Evolutionary conservation across 2,113 vertebrate species (phyloP).

Genomic region (Quiscalus mexicanus): DNA sequence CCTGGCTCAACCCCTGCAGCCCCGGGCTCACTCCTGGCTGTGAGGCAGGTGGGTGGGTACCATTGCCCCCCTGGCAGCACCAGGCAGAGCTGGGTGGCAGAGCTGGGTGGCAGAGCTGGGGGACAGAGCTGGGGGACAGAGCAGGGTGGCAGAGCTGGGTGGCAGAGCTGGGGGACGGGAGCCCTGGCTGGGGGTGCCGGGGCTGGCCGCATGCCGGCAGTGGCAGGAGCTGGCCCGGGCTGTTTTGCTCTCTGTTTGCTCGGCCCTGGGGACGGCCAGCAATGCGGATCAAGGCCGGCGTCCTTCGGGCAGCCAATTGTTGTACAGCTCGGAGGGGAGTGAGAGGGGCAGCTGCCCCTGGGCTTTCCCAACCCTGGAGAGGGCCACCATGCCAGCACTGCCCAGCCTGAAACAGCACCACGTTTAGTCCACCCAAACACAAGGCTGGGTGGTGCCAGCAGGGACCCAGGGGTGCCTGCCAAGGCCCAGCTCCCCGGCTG

Average conservation of each 20-base stretch:
- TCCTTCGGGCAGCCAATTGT: conserved; percentile 46
- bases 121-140: accelerated
- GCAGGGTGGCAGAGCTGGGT: accelerated
- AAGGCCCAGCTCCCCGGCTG: neutral
- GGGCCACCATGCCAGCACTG: neutral
- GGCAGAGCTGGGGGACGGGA: neutral
- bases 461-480: accelerated
- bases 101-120: no score
- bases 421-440: neutral
- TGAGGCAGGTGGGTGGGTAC: neutral
- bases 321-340: conserved; percentile 11
- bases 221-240: neutral
- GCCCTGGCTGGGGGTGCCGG: neutral
- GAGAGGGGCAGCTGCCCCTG: conserved; percentile 17
- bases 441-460: neutral
- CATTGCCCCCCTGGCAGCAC: accelerated
- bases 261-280: conserved; percentile 12
- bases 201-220: neutral
- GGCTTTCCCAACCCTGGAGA: conserved; percentile 38
- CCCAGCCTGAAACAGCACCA: neutral
- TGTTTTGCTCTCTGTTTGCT: conserved; percentile 61
- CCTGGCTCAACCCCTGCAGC: neutral
- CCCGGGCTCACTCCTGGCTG: neutral
- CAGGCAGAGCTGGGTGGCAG: accelerated
- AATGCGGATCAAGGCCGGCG: conserved; percentile 40